Base-by-base conservation (phyloP, 2,113 vertebrate genomes). In the Nesoenas mayeri region DNA sequence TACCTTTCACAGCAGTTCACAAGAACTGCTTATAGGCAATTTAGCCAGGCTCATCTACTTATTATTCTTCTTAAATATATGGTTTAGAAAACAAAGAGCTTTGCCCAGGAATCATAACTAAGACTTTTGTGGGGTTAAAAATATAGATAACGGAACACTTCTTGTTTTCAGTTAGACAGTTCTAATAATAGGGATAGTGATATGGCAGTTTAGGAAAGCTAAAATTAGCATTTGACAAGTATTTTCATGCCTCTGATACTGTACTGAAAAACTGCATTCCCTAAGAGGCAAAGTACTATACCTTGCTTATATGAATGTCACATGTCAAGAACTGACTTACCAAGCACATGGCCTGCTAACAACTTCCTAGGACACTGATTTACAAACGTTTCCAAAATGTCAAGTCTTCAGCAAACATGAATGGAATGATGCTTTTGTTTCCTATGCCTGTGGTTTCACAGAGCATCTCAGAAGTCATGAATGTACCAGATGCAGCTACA, bases 201-300 rank as follows among this genome's bases (percentile, higher is more conserved):
- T 93, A 93, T 5, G 15, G 58, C 71, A 93, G 88, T 91, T 95
- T 62, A 31, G 51, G 88, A 96, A 98, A 92, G 67, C 54, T 96
- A 95, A 97, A 98, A 97, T 98, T 97, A 97, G 80, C 62, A 72
- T 93, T 91, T 96, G 89, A 96, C 90, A 94, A 93, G 91, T 88
- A 93, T 79, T 95, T 96, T 97, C 91, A 95, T 89, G 95, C 78
- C 93, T 97, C 82, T 48, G 25, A 79, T 65, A 74, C 61, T 91
- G 77, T 93, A 95, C 71, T 94, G 80, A 94, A 88, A 92, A 95
- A 92, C 16, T 31, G 10, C n/a, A 84, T 95, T 94, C 70, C 91
- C 60, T 48, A 60, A 80, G 78, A 95, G 26, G 73, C 69, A 97
- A 96, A 91, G 94, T 26, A 91, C 9, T 93, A 51, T 92, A 95